These are phyloP conservation scores for Agrilus cyanescens DNA, from an alignment of 2,888 invertebrate species.

Conservation along the genomic window DNA sequence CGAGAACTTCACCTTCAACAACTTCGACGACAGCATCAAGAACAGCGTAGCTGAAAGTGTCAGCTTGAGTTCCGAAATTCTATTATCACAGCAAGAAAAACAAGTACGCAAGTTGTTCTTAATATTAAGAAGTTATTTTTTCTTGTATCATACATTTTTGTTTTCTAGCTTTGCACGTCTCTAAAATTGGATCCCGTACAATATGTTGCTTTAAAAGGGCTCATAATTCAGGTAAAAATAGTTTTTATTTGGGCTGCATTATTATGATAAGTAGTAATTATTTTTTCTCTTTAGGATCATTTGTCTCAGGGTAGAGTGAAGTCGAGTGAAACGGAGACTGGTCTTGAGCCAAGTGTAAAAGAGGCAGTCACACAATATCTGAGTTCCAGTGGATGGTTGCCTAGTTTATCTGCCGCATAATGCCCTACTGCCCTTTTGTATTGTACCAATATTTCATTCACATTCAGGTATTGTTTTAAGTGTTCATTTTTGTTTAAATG, in stretches of 20 bases:
- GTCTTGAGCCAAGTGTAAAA: conserved; percentile 22
- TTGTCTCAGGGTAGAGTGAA: conserved; percentile 23
- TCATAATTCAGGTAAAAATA: conserved; percentile 53
- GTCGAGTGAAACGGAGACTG: conserved; percentile 18
- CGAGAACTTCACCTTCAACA: conserved; percentile 41
- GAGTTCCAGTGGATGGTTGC: conserved; percentile 29
- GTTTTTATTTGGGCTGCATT: conserved; percentile 1
- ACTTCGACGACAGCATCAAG: conserved; percentile 40
- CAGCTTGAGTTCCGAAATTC: conserved; percentile 22
- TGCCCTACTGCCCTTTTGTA: background rate
- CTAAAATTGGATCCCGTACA: conserved; percentile 76
- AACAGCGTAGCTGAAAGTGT: conserved; percentile 23
- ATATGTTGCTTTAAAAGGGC: conserved; percentile 80
- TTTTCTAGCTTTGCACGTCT: conserved; percentile 56
- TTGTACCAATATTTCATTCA: no score
- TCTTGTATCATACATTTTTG: conserved; percentile 1
- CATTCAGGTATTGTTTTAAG: no score
- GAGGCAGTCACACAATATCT: conserved; percentile 30
- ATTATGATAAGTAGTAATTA: conserved; percentile 1
- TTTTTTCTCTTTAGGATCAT: conserved; percentile 25
- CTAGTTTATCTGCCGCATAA: conserved; percentile 23
- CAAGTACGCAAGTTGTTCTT: conserved; percentile 38
- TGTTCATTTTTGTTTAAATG: no score
- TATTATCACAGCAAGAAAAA: conserved; percentile 55
- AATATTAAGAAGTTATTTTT: background rate